Conservation (phyloP, 2,888 invertebrate genomes). For the Drosophila mulleri region DNA sequence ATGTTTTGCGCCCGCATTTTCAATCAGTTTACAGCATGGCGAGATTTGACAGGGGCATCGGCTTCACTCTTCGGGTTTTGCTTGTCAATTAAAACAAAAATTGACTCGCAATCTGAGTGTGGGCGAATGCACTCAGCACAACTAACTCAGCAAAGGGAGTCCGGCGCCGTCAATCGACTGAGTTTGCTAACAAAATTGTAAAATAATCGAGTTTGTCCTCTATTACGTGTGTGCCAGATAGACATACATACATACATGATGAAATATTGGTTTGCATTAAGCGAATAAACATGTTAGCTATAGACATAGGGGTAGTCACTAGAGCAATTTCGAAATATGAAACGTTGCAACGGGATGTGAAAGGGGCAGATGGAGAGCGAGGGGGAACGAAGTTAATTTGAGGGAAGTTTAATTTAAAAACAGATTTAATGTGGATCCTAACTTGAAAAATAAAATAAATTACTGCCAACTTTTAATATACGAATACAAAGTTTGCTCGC, state of each 20-base stretch:
- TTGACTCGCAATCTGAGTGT: conserved; percentile 29
- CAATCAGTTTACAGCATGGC: conserved; percentile 67
- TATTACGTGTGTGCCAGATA: conserved; percentile 3
- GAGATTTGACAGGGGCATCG: conserved; percentile 50
- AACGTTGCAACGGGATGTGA: neutral
- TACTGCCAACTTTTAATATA: neutral
- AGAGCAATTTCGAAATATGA: neutral
- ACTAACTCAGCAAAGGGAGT: conserved; percentile 8
- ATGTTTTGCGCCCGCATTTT: conserved; percentile 59
- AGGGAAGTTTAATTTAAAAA: neutral
- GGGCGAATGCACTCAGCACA: conserved; percentile 25
- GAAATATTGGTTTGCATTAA: conserved; percentile 18
- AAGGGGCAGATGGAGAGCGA: neutral
- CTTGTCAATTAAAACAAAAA: conserved; percentile 64
- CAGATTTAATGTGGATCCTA: neutral
- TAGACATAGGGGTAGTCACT: conserved; percentile 28
- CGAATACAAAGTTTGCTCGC: neutral
- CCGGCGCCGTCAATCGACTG: neutral
- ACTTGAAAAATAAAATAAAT: neutral
- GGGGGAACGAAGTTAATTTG: no score
- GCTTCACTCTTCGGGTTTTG: conserved; percentile 37
- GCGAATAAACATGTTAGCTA: conserved; percentile 7
- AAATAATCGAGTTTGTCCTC: conserved; percentile 28
- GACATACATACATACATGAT: neutral
- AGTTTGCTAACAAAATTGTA: conserved; percentile 17